Evolutionary conservation across 1,140 invertebrate genomes (phyloP), one percentile per base, ranked within the genome.

Genomic region (Microplitis mediator): DNA sequence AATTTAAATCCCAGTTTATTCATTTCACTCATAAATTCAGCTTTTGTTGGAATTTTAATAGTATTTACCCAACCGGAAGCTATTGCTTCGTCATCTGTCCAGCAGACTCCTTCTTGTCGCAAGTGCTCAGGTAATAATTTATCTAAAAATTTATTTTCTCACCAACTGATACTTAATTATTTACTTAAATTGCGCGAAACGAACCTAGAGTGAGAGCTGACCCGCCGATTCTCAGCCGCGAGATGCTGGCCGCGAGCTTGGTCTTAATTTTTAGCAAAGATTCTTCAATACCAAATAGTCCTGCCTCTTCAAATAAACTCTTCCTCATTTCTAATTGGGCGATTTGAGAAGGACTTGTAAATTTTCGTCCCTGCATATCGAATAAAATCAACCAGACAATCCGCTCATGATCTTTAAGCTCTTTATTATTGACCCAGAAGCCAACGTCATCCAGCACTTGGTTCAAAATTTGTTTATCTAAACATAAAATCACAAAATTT

Each of bases 21-120:
- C 84, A 88, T 85, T 62, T 83, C 80, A 0, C 71, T 66, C 9
- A 82, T 74, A n/a, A 86, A 84, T 16, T 81, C 71, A 0, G 62
- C 8, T 63, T 82, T 83, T 23, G 32, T 81, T 0, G 69, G 4
- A 16, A 82, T 69, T 82, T 92, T 91, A 69, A 90, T 91, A 0
- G 90, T 90, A 82, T 95, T 95, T 0, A 94, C 89, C 93, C 93
- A 94, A 71, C 92, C 93, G 0, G 91, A 92, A 4, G 93, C 89
- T 0, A 91, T 88, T 0, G 90, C 87, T 63, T 89, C 88, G 39
- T 90, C 87, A 2, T 90, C 86, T 11, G 88, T 88, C 62, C 89
- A 90, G 1, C 87, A 88, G 13, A 92, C 86, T 61, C 90, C 89
- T 54, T 91, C 90, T 4, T 66, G 77, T 56, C 91, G 89, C 65